Evolutionary conservation across 2,797 vertebrate genomes (phyloP).

Genomic region (Eutrigla gurnardus): DNA sequence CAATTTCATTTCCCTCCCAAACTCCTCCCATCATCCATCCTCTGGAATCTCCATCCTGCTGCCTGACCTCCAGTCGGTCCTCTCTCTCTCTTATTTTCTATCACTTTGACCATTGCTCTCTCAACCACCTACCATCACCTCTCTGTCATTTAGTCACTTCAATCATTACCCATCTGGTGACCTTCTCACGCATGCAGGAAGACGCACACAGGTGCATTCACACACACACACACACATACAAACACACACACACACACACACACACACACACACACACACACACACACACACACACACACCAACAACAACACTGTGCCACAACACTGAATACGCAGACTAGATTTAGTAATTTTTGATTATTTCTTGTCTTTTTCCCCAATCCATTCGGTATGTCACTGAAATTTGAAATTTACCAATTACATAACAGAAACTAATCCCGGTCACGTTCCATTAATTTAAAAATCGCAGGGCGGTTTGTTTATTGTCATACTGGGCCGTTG

Average conservation of each 20-base stretch:
- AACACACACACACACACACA: neutral
- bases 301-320: neutral
- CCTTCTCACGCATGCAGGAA: slow-evolving; percentile 40
- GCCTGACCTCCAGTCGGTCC: slow-evolving; percentile 20
- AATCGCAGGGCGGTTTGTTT: neutral
- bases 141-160: slow-evolving; percentile 41
- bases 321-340: neutral
- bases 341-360: neutral
- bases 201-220: slow-evolving; percentile 6
- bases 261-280: neutral
- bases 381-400: neutral
- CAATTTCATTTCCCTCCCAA: slow-evolving; percentile 12
- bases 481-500: neutral
- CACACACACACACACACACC: neutral
- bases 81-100: slow-evolving; percentile 1
- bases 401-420: neutral
- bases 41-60: slow-evolving; percentile 11
- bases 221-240: neutral
- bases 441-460: neutral
- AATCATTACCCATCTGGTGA: slow-evolving; percentile 47
- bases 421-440: neutral
- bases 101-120: slow-evolving; percentile 2
- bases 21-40: slow-evolving; percentile 32
- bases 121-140: slow-evolving; percentile 49
- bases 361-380: neutral